These are phyloP conservation scores for Collichthys lucidus DNA, from an alignment of 2,113 vertebrate species.

Conservation along the genomic window DNA sequence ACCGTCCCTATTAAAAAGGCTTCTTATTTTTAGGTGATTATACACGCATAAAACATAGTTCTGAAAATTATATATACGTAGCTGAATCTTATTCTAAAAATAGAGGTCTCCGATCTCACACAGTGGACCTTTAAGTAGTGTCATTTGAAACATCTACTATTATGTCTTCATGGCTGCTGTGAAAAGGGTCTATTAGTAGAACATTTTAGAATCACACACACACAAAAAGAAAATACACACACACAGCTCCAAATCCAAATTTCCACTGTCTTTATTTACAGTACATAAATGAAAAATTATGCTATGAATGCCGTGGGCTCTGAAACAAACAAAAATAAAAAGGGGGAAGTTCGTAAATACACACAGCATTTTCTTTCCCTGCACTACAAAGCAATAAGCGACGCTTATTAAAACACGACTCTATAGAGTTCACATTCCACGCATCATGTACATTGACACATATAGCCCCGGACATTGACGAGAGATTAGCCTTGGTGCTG, in stretches of 20 bases:
- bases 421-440: constrained; percentile 56
- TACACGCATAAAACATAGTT: no score
- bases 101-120: no score
- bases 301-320: constrained; percentile 46
- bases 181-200: not conserved
- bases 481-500: constrained; percentile 37
- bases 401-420: constrained; percentile 36
- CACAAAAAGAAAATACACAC: no score
- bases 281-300: constrained; percentile 73
- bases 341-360: constrained; percentile 23
- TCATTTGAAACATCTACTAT: no score
- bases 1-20: no score
- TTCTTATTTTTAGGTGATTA: no score
- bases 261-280: constrained; percentile 80
- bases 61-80: no score
- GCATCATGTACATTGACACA: constrained; percentile 64
- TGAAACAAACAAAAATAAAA: constrained; percentile 53
- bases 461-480: constrained; percentile 44
- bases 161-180: no score
- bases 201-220: not conserved
- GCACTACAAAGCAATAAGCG: constrained; percentile 53
- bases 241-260: constrained; percentile 10
- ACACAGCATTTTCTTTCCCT: constrained; percentile 25
- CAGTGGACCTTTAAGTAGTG: no score
- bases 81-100: no score